Evolutionary conservation across 2,888 invertebrate genomes (phyloP), one percentile per base, ranked within the genome.

Genomic region (Spisula subtruncata): DNA sequence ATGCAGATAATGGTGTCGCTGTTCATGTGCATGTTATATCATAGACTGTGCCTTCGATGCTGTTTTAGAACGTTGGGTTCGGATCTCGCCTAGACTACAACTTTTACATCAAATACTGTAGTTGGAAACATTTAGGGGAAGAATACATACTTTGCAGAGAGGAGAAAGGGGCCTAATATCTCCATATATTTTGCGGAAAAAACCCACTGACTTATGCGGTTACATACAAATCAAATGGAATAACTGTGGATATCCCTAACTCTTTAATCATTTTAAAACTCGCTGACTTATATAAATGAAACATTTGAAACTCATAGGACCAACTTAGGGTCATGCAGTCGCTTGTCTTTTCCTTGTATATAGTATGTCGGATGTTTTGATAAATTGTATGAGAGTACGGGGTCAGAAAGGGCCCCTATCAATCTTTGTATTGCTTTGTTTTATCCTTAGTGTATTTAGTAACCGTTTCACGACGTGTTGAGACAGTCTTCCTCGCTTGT

Each of bases 291-390:
- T 84, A 56, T 41, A 35, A 80, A 56, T 35, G n/a, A 35, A 54
- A 12, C 75, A 85, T 79, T 85, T 80, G 41, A 80, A 54, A 51
- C 85, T 1, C 41, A 32, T 35, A 54, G 18, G 0, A 48, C 20
- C 75, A 75, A 51, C 8, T 20, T n/a, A 75, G 12, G 51, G 29
- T 20, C 71, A 25, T n/a, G 80, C n/a, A 79, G 85, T 85, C 56
- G 29, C 41, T 46, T 80, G 85, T 85, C 1, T 54, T 16, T 25
- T n/a, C 1, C 14, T 51, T 56, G 20, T 85, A 29, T 75, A 71
- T 35, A 35, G 48, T 25, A 16, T 51, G 56, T 41, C 85, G 85
- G 85, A 80, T 85, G 85, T 85, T 85, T 85, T 80, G 85, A 85
- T 56, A n/a, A 29, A 56, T 25, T 56, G 41, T 41, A 41, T 51